phyloP scores from a whole-genome alignment of 2,797 vertebrate genomes.

The Mormyrops boulengeri region DNA sequence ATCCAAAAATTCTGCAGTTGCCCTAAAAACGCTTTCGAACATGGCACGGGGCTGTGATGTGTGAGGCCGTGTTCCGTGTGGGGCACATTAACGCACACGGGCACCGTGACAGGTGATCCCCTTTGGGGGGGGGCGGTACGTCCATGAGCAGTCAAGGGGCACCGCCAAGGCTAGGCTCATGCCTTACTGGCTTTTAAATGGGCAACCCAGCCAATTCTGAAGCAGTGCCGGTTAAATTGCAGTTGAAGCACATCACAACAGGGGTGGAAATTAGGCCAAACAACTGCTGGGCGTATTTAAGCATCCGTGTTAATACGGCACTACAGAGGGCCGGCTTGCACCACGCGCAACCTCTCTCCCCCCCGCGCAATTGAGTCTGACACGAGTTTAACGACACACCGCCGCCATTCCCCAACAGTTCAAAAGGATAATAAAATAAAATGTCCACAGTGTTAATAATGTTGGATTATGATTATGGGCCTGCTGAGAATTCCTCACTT shows the following conservation, averaged over 20 bases:
- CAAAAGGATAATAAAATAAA: slow-evolving; percentile 14
- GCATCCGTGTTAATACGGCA: slow-evolving; percentile 10
- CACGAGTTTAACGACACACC: neutral
- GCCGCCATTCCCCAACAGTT: neutral
- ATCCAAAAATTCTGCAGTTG: neutral
- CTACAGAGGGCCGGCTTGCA: neutral
- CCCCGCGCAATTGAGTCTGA: neutral
- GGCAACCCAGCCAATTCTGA: slow-evolving; percentile 25
- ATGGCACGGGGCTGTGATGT: neutral
- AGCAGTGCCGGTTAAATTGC: slow-evolving; percentile 29
- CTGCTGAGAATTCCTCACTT: neutral
- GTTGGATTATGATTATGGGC: neutral
- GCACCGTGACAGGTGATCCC: neutral
- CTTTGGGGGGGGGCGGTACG: neutral
- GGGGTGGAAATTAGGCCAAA: slow-evolving; percentile 26
- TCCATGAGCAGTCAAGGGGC: neutral
- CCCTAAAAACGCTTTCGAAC: neutral
- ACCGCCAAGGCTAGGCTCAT: neutral
- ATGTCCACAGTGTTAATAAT: neutral
- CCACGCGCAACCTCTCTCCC: too few species aligned
- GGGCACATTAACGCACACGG: neutral
- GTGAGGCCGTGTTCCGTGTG: neutral
- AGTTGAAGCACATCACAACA: slow-evolving; percentile 23
- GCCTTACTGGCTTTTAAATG: slow-evolving; percentile 21
- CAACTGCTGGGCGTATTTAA: slow-evolving; percentile 18